Evolutionary conservation across 2,797 vertebrate species (phyloP).

Genomic region (Carduelis carduelis): DNA sequence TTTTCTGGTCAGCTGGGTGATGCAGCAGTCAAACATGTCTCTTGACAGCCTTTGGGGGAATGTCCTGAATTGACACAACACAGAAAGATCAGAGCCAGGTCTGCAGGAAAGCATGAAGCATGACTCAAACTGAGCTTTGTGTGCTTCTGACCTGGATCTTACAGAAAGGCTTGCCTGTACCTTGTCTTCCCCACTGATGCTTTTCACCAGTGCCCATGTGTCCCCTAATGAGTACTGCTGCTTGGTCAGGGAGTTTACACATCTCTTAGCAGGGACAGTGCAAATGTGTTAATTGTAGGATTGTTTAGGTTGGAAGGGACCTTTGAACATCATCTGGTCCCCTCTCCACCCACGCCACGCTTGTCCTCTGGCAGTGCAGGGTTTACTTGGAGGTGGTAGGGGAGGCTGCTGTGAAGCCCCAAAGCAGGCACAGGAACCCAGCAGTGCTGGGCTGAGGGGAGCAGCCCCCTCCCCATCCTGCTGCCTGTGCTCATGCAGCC

Average conservation of each 20-base stretch:
- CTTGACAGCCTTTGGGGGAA: conserved; percentile 4
- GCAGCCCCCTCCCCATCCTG: not conserved
- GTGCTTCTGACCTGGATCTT: not conserved
- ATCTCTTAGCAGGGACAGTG: not conserved
- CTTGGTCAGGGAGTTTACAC: not conserved
- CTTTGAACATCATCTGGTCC: not conserved
- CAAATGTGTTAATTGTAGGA: not conserved
- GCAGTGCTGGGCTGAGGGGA: not conserved
- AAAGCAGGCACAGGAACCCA: fast-evolving
- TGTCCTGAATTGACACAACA: conserved; percentile 23
- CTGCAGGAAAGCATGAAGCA: not conserved
- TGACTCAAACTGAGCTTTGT: not conserved
- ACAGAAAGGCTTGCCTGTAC: not conserved
- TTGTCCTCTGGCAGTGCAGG: not conserved
- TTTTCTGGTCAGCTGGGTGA: conserved; percentile 24
- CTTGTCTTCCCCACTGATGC: not conserved
- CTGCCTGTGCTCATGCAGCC: not conserved
- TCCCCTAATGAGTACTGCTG: not conserved
- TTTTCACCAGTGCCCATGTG: not conserved
- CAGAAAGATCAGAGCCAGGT: not conserved
- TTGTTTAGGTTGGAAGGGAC: not conserved
- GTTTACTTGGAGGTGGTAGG: not conserved
- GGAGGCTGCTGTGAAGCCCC: not conserved
- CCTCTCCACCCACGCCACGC: fast-evolving
- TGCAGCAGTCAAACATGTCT: not conserved